These are phyloP conservation scores for Campoletis raptor DNA, from an alignment of 2,888 invertebrate genomes.

Conservation along the genomic window DNA sequence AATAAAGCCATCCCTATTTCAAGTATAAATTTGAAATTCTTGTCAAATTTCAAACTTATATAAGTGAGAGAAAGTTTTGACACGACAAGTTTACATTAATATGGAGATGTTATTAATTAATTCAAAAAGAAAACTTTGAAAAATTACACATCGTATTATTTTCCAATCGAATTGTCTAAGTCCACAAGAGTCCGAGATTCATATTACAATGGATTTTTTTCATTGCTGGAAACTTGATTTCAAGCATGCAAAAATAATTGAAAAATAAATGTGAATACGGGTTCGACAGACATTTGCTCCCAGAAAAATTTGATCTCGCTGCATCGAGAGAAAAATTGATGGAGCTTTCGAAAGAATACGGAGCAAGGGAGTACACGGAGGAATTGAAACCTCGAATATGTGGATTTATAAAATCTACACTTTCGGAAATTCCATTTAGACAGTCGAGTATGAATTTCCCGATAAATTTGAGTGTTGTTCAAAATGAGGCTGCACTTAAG, in stretches of 20 bases:
- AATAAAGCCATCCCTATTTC: background rate
- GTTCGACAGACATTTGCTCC: slow-evolving; percentile 59
- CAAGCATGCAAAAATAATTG: background rate
- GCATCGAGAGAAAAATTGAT: slow-evolving; percentile 45
- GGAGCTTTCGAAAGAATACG: slow-evolving; percentile 5
- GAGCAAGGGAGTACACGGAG: slow-evolving; percentile 38
- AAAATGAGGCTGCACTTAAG: slow-evolving; percentile 62
- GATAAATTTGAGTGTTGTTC: slow-evolving; percentile 62
- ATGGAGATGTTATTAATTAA: background rate
- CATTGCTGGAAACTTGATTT: background rate
- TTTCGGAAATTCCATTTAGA: slow-evolving; percentile 14
- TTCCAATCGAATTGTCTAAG: background rate
- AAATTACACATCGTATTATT: background rate
- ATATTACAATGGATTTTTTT: background rate
- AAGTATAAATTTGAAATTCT: background rate
- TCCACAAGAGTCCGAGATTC: background rate
- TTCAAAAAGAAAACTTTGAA: background rate
- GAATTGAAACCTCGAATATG: slow-evolving; percentile 64
- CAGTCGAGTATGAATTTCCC: slow-evolving; percentile 37
- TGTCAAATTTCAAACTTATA: background rate
- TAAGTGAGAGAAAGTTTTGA: background rate
- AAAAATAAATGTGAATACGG: slow-evolving; percentile 6
- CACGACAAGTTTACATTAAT: background rate
- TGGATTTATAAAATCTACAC: slow-evolving; percentile 42
- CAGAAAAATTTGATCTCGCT: slow-evolving; percentile 67